These are phyloP conservation scores for Dasyurus viverrinus DNA, from an alignment of 2,113 vertebrate genomes.

Conservation along the genomic window DNA sequence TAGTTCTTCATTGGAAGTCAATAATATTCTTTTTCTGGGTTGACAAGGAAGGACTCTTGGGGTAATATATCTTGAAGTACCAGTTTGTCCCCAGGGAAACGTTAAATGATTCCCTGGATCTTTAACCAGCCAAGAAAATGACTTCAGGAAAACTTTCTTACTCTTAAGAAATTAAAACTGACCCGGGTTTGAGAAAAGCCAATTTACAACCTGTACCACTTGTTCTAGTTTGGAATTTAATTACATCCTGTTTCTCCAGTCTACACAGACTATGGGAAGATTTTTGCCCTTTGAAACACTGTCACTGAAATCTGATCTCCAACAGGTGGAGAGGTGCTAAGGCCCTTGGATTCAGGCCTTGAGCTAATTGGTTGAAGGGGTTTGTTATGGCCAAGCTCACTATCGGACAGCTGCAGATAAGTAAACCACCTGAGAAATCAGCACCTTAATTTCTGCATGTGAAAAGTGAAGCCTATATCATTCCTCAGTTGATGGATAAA, in stretches of 20 bases:
- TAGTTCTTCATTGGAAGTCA: background rate
- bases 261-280: background rate
- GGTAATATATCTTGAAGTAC: background rate
- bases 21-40: background rate
- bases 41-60: background rate
- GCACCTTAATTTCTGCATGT: background rate
- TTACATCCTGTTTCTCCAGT: background rate
- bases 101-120: background rate
- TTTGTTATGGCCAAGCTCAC: background rate
- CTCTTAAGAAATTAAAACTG: background rate
- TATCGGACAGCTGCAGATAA: background rate
- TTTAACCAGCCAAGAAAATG: background rate
- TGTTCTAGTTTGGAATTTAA: background rate
- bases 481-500: background rate
- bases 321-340: background rate
- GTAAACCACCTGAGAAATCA: background rate
- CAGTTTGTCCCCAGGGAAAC: background rate
- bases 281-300: background rate
- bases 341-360: background rate
- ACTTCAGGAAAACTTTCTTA: background rate
- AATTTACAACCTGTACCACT: background rate
- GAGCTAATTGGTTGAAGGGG: background rate
- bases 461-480: background rate
- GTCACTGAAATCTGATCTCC: conserved; percentile 22
- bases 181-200: background rate